A percentile compares a stretch with the other conserved stretches of the same genome.
phyloP scores from a whole-genome alignment of 2,113 vertebrate species.

The Syrmaticus mikado region DNA sequence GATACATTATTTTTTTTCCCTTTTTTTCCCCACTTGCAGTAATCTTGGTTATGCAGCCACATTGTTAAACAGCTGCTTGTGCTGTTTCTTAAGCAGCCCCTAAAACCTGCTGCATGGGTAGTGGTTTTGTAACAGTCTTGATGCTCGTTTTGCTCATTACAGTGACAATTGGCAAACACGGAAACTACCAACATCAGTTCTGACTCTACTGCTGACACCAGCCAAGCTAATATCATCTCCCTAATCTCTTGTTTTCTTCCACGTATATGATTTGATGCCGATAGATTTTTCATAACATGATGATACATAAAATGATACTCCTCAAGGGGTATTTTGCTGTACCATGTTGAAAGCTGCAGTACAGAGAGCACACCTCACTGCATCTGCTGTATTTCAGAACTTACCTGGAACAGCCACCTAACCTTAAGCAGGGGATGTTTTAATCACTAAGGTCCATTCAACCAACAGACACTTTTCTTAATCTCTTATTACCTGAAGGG shows the following conservation, averaged over 20 bases:
- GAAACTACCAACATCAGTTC: neutral
- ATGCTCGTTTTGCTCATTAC: neutral
- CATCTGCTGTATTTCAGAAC: neutral
- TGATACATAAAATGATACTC: neutral
- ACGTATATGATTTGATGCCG: neutral
- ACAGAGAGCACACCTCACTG: neutral
- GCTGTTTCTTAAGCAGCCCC: neutral
- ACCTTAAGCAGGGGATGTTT: neutral
- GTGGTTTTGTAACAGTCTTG: neutral
- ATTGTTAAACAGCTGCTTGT: neutral
- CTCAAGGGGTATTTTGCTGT: neutral
- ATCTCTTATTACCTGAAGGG: neutral
- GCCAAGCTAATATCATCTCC: neutral
- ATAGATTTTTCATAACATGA: neutral
- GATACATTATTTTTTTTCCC: neutral
- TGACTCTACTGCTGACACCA: neutral
- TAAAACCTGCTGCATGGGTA: neutral
- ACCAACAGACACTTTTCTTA: neutral
- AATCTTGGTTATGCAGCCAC: neutral
- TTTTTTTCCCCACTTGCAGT: neutral
- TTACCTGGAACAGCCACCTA: neutral
- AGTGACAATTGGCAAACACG: neutral
- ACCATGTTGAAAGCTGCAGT: neutral
- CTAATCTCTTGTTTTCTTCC: neutral
- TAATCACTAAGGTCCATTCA: neutral